phyloP scores from a whole-genome alignment of 2,113 vertebrate species.

The Ptychochromis oligacanthus region DNA sequence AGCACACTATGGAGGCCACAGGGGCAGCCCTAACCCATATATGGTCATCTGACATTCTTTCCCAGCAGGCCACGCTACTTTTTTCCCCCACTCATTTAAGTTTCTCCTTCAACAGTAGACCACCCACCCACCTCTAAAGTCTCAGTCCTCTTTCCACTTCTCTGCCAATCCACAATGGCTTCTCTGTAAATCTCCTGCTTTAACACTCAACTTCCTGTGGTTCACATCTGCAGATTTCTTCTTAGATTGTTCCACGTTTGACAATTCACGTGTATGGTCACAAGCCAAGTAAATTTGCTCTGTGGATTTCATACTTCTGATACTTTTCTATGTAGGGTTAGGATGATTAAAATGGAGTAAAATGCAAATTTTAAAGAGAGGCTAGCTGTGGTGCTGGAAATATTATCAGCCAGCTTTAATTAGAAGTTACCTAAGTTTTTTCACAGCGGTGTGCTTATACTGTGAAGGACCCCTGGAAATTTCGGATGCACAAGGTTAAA shows the following conservation, averaged over 20 bases:
- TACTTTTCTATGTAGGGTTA: neutral
- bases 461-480: slow-evolving; percentile 22
- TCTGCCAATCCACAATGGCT: slow-evolving; percentile 56
- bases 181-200: slow-evolving; percentile 50
- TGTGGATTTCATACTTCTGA: neutral
- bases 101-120: slow-evolving; percentile 41
- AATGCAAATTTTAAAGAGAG: neutral
- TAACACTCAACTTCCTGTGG: slow-evolving; percentile 18
- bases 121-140: slow-evolving; percentile 24
- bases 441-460: neutral
- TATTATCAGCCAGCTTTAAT: slow-evolving; percentile 5
- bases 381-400: neutral
- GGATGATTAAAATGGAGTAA: neutral
- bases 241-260: slow-evolving; percentile 9
- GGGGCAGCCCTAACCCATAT: slow-evolving; percentile 50
- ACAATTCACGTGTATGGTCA: neutral
- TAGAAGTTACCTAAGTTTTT: neutral
- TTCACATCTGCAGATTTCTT: slow-evolving; percentile 36
- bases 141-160: slow-evolving; percentile 26
- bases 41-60: slow-evolving; percentile 62
- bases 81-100: slow-evolving; percentile 54
- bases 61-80: slow-evolving; percentile 59
- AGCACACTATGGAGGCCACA: slow-evolving; percentile 25
- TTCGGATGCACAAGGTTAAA: neutral
- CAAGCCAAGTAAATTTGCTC: neutral